Evolutionary conservation across 2,797 vertebrate species (phyloP).

Genomic region (Enteromius afrohamiltoni): DNA sequence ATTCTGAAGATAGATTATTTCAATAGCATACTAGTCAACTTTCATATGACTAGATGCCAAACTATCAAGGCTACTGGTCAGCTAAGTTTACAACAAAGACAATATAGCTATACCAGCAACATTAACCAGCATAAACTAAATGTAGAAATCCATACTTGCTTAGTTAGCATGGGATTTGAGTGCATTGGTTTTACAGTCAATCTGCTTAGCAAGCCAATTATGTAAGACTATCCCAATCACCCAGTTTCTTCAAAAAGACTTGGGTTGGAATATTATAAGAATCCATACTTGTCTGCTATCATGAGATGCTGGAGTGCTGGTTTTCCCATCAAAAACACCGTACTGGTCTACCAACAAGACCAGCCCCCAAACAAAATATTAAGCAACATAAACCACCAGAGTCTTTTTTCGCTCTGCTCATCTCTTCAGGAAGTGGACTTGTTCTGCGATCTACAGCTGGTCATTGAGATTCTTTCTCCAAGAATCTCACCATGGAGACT

Average conservation of each 20-base stretch:
- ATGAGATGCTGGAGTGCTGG: neutral
- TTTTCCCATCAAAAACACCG: neutral
- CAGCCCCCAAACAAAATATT: neutral
- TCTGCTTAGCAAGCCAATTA: neutral
- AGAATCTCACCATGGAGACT: neutral
- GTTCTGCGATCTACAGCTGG: constrained; percentile 3
- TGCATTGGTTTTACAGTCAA: neutral
- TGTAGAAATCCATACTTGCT: neutral
- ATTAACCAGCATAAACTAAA: neutral
- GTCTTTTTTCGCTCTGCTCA: neutral
- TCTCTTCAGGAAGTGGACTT: neutral
- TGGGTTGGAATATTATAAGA: neutral
- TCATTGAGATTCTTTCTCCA: constrained; percentile 3
- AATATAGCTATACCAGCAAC: neutral
- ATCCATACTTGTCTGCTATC: neutral
- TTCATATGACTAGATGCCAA: neutral
- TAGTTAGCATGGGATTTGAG: neutral
- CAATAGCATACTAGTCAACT: neutral
- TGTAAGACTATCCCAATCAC: neutral
- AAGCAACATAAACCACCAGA: neutral
- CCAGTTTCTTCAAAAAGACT: neutral
- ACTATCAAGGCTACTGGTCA: neutral
- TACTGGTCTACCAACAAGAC: neutral
- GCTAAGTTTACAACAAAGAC: neutral
- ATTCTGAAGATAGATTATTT: neutral